Conservation (phyloP, 2,113 vertebrate genomes). For the Microcebus tavaratra region DNA sequence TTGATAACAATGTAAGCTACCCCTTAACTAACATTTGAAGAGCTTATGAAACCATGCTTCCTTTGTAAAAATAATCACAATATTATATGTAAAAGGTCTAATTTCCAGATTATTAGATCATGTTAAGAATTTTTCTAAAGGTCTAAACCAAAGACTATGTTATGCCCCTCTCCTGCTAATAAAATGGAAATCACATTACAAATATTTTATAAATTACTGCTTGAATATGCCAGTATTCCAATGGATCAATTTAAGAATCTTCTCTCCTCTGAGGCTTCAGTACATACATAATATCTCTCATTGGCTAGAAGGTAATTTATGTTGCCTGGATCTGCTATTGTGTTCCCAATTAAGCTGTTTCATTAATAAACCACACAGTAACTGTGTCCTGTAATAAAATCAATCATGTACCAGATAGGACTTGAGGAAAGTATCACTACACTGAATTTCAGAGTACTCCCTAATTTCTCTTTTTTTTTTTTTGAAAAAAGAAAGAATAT, state of each 20-base stretch:
- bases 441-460: background rate
- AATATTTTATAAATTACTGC: conserved; percentile 38
- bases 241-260: background rate
- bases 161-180: background rate
- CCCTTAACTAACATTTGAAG: background rate
- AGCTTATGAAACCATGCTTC: conserved; percentile 37
- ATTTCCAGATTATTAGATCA: conserved; percentile 9
- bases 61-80: background rate
- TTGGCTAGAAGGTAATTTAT: background rate
- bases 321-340: background rate
- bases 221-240: background rate
- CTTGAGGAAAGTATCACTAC: background rate
- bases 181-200: conserved; percentile 45
- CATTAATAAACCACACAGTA: background rate
- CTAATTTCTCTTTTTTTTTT: background rate
- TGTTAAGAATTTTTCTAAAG: conserved; percentile 23
- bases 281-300: background rate
- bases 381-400: conserved; percentile 2
- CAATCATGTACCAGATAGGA: background rate
- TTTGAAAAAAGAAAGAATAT: background rate
- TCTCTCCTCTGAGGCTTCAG: background rate
- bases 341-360: conserved; percentile 17
- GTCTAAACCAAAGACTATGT: conserved; percentile 42
- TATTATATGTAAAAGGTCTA: background rate
- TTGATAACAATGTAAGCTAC: background rate